A percentile compares a stretch with the other conserved stretches of the same genome.
These are phyloP conservation scores for Intellagama lesueurii DNA, from an alignment of 2,797 vertebrate species.

Conservation along the genomic window DNA sequence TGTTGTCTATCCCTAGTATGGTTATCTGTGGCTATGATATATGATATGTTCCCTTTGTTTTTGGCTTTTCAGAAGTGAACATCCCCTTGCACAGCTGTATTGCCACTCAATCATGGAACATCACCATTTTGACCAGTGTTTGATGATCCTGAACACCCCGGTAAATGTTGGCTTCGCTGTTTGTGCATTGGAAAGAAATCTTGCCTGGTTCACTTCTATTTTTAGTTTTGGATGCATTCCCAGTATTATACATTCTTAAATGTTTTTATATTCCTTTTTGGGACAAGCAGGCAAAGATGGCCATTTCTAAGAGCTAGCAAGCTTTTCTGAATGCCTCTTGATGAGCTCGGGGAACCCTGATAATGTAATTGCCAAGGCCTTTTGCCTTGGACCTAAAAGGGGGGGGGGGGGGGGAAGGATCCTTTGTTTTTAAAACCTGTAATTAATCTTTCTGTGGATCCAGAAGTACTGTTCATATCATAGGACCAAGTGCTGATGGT, in stretches of 20 bases:
- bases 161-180: conserved; percentile 78
- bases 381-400: conserved; percentile 37
- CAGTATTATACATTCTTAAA: conserved; percentile 66
- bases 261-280: conserved; percentile 72
- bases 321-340: conserved; percentile 40
- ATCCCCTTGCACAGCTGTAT: conserved; percentile 95
- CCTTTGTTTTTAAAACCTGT: conserved; percentile 33
- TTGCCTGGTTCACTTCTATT: conserved; percentile 60
- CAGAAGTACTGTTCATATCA: conserved; percentile 27
- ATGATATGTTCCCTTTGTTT: conserved; percentile 42
- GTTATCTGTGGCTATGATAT: conserved; percentile 5
- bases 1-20: not conserved
- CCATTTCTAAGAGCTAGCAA: conserved; percentile 30
- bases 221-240: conserved; percentile 74
- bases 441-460: conserved; percentile 38
- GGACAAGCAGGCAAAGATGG: conserved; percentile 72
- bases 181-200: conserved; percentile 47
- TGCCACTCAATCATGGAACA: conserved; percentile 99
- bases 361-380: conserved; percentile 34
- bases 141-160: conserved; percentile 97
- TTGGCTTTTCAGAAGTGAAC: conserved; percentile 87
- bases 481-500: conserved; percentile 37
- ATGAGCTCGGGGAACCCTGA: conserved; percentile 38
- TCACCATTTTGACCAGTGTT: conserved; percentile 97
- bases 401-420: conserved; percentile 11